Evolutionary conservation across 2,888 invertebrate genomes (phyloP).

Genomic region (Flexamia atlantica): DNA sequence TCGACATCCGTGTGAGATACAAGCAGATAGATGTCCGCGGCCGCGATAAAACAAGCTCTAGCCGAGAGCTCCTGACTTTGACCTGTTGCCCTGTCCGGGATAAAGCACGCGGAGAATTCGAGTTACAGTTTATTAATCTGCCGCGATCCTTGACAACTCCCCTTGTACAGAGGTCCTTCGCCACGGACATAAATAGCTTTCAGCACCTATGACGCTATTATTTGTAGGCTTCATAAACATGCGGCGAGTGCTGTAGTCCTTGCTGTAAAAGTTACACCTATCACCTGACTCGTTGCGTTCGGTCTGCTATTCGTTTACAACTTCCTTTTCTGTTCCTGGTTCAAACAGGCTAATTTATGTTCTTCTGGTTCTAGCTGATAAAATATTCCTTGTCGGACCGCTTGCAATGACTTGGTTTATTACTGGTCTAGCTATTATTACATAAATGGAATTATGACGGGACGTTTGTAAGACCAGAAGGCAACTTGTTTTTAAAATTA

Average conservation of each 20-base stretch:
- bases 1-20: constrained; percentile 23
- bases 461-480: too few species aligned
- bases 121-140: constrained; percentile 14
- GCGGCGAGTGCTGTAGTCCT: constrained; percentile 10
- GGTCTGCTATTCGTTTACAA: constrained; percentile 19
- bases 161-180: constrained; percentile 20
- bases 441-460: not conserved
- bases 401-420: not conserved
- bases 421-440: not conserved
- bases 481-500: too few species aligned
- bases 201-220: constrained; percentile 45
- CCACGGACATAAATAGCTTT: constrained; percentile 30
- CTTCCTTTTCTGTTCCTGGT: constrained; percentile 35
- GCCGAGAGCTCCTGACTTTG: not conserved
- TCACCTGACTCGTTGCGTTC: constrained; percentile 34
- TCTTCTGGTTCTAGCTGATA: constrained; percentile 19
- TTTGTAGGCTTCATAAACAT: constrained; percentile 35
- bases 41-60: constrained; percentile 35
- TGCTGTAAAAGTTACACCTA: constrained; percentile 40
- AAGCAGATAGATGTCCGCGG: constrained; percentile 26
- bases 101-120: not conserved
- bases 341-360: constrained; percentile 11
- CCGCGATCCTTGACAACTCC: constrained; percentile 15
- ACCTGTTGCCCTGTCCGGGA: not conserved
- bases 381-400: constrained; percentile 20